These are phyloP conservation scores for Neoascia interrupta DNA, from an alignment of 2,888 invertebrate genomes.

Conservation along the genomic window DNA sequence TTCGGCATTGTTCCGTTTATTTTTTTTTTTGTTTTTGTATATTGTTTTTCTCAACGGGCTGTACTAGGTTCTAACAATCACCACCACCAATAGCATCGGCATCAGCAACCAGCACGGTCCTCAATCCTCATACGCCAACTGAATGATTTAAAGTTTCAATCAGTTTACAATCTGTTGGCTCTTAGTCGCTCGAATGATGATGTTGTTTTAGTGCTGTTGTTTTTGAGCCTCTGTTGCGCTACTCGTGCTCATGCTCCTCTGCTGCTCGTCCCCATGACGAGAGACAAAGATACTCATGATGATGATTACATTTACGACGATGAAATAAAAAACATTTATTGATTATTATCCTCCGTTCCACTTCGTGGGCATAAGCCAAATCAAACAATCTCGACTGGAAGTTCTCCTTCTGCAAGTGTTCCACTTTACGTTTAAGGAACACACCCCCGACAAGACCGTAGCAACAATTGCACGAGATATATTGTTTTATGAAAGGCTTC, in stretches of 20 bases:
- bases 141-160: slow-evolving; percentile 57
- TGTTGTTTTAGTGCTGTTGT: slow-evolving; percentile 58
- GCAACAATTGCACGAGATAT: slow-evolving; percentile 25
- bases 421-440: too few relatives aligned
- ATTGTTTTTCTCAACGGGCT: neutral
- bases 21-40: slow-evolving; percentile 9
- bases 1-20: slow-evolving; percentile 35
- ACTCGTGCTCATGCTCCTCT: neutral
- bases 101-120: too few relatives aligned
- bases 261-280: neutral
- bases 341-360: slow-evolving; percentile 58
- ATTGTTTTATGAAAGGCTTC: slow-evolving; percentile 19
- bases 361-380: slow-evolving; percentile 40
- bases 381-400: slow-evolving; percentile 42
- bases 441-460: neutral
- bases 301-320: slow-evolving; percentile 51
- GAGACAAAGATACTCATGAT: slow-evolving; percentile 6
- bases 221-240: slow-evolving; percentile 37
- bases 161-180: slow-evolving; percentile 66
- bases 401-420: neutral
- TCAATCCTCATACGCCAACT: slow-evolving; percentile 5
- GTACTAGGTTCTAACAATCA: neutral
- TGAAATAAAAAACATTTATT: slow-evolving; percentile 64
- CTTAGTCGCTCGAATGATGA: slow-evolving; percentile 63
- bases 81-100: too few relatives aligned